Evolutionary conservation across 2,113 vertebrate genomes (phyloP).

Genomic region (Erythrocercus mccallii): DNA sequence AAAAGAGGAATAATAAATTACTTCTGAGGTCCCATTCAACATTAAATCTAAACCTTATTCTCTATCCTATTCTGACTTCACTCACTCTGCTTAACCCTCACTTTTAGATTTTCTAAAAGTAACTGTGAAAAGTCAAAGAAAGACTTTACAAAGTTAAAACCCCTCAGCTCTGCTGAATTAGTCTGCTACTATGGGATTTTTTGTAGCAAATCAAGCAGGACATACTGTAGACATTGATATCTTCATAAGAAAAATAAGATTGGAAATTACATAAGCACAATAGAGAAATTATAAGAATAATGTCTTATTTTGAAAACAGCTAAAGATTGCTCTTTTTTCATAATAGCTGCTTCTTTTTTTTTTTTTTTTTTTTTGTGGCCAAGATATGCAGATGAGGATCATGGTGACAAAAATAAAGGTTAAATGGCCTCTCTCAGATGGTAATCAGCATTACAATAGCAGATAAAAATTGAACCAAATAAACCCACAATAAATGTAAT

Average conservation of each 20-base stretch:
- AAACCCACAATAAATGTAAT: not conserved
- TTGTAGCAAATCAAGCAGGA: not conserved
- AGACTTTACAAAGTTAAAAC: not conserved
- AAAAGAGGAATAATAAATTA: constrained; percentile 8
- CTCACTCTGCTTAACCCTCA: not conserved
- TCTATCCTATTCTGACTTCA: not conserved
- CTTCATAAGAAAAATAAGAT: not conserved
- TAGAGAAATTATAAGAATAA: not conserved
- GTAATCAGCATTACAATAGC: not conserved
- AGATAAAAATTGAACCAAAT: not conserved
- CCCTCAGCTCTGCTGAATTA: not conserved
- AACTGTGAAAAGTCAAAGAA: not conserved
- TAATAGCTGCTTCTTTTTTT: not conserved
- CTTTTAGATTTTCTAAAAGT: not conserved
- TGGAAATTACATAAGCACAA: not conserved
- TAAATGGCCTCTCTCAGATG: not conserved
- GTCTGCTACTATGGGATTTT: not conserved
- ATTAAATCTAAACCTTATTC: not conserved
- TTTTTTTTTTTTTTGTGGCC: not conserved
- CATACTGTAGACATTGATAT: not conserved
- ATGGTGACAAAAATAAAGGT: not conserved
- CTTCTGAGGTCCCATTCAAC: not conserved
- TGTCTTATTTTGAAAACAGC: not conserved
- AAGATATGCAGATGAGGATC: not conserved
- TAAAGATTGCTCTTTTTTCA: not conserved